Percentiles rank a stretch among this genome's conserved stretches.
These are phyloP conservation scores for Tokudaia muenninki DNA, from an alignment of 2,797 vertebrate species.

Conservation along the genomic window DNA sequence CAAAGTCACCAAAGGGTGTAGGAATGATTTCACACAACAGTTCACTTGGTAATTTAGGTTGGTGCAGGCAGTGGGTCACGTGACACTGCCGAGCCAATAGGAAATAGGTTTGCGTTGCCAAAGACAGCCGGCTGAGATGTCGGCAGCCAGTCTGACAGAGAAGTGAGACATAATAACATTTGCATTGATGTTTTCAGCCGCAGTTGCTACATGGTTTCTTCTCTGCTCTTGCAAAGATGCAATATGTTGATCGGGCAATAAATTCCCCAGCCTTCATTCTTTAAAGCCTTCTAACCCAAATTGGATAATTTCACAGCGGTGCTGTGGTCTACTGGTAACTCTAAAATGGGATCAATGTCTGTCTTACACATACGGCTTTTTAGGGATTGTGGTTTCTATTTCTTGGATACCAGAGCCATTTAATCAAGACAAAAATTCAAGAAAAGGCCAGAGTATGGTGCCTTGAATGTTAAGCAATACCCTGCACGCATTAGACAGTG, in stretches of 20 bases:
- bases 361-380: slow-evolving; percentile 52
- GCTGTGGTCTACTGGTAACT: slow-evolving; percentile 64
- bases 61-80: slow-evolving; percentile 63
- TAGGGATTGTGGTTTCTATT: slow-evolving; percentile 69
- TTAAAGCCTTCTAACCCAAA: slow-evolving; percentile 75
- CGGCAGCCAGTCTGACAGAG: slow-evolving; percentile 79
- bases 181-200: slow-evolving; percentile 79
- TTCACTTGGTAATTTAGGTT: slow-evolving; percentile 76
- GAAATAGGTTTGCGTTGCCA: slow-evolving; percentile 44
- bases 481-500: slow-evolving; percentile 63
- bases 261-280: slow-evolving; percentile 76
- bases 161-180: slow-evolving; percentile 78
- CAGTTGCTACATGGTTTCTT: slow-evolving; percentile 73
- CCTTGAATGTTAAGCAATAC: slow-evolving; percentile 73
- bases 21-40: slow-evolving; percentile 81
- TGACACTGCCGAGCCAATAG: slow-evolving; percentile 73
- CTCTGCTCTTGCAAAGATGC: slow-evolving; percentile 72
- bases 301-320: slow-evolving; percentile 77
- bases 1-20: slow-evolving; percentile 74
- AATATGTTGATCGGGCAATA: slow-evolving; percentile 79
- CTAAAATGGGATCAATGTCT: slow-evolving; percentile 76
- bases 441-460: slow-evolving; percentile 73
- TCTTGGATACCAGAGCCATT: slow-evolving; percentile 67
- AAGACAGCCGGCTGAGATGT: slow-evolving; percentile 65
- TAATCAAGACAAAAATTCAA: slow-evolving; percentile 74